Percentiles rank a stretch among this genome's conserved stretches.
phyloP scores from a whole-genome alignment of 1,140 invertebrate genomes.

The Copidosoma floridanum region DNA sequence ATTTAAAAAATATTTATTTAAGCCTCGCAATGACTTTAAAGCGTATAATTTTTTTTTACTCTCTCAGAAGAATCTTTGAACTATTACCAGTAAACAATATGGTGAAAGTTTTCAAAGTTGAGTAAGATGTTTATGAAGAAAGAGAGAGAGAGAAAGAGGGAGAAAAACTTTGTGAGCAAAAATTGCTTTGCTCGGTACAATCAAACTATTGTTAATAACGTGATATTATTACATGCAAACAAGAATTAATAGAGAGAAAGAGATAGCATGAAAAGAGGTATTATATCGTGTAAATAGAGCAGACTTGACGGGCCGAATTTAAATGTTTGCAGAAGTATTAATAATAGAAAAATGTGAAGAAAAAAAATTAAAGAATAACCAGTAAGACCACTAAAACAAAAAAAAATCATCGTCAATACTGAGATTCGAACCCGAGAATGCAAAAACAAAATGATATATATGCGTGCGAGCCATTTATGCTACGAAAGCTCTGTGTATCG shows the following conservation, averaged over 20 bases:
- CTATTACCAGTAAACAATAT: not conserved
- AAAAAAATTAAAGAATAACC: slow-evolving; percentile 14
- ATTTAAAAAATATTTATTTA: slow-evolving; percentile 32
- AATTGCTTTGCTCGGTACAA: slow-evolving; percentile 47
- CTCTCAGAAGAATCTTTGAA: too few species aligned
- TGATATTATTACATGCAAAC: slow-evolving; percentile 44
- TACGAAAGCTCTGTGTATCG: too few species aligned
- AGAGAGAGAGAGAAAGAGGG: too few species aligned
- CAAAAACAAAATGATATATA: too few species aligned
- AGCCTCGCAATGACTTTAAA: slow-evolving; percentile 29
- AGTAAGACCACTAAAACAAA: slow-evolving; percentile 6
- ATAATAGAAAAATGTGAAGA: slow-evolving; percentile 41
- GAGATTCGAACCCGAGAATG: too few species aligned
- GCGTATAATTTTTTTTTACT: slow-evolving; percentile 8
- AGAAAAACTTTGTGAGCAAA: too few species aligned
- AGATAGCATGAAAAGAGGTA: slow-evolving; percentile 38
- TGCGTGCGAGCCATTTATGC: too few species aligned
- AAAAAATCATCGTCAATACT: too few species aligned
- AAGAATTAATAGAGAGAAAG: slow-evolving; percentile 23
- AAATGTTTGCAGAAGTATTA: slow-evolving; percentile 54
- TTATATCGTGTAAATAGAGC: slow-evolving; percentile 49
- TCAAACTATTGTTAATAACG: slow-evolving; percentile 45
- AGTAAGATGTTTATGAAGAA: slow-evolving; percentile 17
- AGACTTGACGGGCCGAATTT: slow-evolving; percentile 50
- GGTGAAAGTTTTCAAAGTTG: not conserved